Evolutionary conservation across 2,797 vertebrate species (phyloP).

Genomic region (Sebastiscus albofasciatus): DNA sequence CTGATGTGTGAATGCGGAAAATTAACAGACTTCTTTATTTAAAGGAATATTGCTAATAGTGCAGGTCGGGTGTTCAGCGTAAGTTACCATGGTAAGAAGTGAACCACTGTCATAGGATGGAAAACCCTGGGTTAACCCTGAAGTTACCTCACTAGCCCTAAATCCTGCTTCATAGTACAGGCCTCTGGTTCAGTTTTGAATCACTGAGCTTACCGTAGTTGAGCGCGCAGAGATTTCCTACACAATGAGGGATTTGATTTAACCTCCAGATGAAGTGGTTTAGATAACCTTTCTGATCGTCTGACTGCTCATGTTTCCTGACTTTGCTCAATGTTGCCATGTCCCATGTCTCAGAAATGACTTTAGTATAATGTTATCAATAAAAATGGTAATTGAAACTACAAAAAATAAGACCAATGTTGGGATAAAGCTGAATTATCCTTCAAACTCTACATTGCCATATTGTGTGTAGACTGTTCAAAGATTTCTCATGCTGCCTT

Average conservation of each 20-base stretch:
- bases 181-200: background rate
- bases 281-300: background rate
- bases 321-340: background rate
- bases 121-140: too few relatives aligned
- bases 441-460: background rate
- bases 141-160: too few relatives aligned
- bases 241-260: too few relatives aligned
- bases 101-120: too few relatives aligned
- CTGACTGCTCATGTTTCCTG: background rate
- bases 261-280: background rate
- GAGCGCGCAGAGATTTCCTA: background rate
- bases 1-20: too few relatives aligned
- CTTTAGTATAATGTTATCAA: background rate
- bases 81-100: too few relatives aligned
- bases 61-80: rapidly evolving
- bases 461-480: background rate
- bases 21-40: too few relatives aligned
- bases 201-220: background rate
- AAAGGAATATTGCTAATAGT: too few relatives aligned
- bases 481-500: background rate
- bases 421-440: background rate
- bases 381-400: background rate
- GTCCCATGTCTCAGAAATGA: background rate
- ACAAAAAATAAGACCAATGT: background rate
- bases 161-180: too few relatives aligned